A percentile compares a stretch with the other conserved stretches of the same genome.
Evolutionary conservation across 2,888 invertebrate species (phyloP).

Genomic region (Tinea pellionella): DNA sequence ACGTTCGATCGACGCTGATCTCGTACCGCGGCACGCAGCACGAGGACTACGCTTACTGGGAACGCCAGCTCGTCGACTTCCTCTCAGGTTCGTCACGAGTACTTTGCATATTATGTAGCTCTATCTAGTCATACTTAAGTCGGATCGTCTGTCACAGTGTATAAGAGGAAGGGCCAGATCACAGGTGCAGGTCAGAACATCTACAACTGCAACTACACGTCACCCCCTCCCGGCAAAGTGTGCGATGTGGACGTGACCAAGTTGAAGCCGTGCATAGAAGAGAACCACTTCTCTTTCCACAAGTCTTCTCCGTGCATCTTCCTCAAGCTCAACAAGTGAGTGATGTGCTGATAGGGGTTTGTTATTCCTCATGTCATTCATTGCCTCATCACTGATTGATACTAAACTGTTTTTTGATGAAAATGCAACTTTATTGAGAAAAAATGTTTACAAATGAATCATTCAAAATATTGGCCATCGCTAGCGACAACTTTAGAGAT

Average conservation of each 20-base stretch:
- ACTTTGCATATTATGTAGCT: too few species aligned
- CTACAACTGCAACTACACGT: slow-evolving; percentile 76
- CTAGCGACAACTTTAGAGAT: too few species aligned
- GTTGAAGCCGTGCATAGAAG: slow-evolving; percentile 84
- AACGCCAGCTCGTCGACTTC: slow-evolving; percentile 79
- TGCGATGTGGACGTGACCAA: slow-evolving; percentile 85
- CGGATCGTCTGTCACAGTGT: slow-evolving; percentile 63
- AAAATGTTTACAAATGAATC: too few species aligned
- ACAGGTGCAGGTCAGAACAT: slow-evolving; percentile 82
- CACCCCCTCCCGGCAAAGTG: slow-evolving; percentile 79
- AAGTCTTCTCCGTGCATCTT: slow-evolving; percentile 94
- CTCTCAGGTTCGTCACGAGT: slow-evolving; percentile 72
- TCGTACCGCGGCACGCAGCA: slow-evolving; percentile 89
- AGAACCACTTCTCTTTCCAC: slow-evolving; percentile 91
- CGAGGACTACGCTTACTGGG: slow-evolving; percentile 84
- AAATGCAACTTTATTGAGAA: too few species aligned
- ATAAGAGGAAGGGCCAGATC: slow-evolving; percentile 78
- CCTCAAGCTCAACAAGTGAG: slow-evolving; percentile 86
- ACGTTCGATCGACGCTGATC: slow-evolving; percentile 94
- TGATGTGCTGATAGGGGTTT: too few species aligned
- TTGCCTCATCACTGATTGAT: too few species aligned
- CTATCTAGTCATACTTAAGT: too few species aligned
- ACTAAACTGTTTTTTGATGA: too few species aligned
- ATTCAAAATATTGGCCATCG: too few species aligned
- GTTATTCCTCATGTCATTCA: too few species aligned